phyloP scores from a whole-genome alignment of 2,113 vertebrate species.

The Tenebrosternarchus preto region DNA sequence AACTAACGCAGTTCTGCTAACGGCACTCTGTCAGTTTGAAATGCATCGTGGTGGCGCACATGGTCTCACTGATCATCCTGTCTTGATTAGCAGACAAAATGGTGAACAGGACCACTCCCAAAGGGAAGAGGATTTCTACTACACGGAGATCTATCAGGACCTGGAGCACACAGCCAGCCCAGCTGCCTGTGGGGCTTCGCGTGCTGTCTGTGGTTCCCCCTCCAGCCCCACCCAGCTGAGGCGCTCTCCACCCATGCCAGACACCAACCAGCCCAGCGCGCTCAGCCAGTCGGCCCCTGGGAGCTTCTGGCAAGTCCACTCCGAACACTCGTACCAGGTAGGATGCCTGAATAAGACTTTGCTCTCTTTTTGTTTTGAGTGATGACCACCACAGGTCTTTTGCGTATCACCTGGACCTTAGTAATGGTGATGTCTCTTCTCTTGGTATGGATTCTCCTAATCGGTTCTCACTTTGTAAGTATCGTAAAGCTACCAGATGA shows the following conservation, averaged over 20 bases:
- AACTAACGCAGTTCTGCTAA: too few species aligned
- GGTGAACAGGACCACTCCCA: slow-evolving; percentile 75
- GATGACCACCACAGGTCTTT: too few species aligned
- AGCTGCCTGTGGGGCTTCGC: slow-evolving; percentile 4
- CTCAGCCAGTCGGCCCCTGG: slow-evolving; percentile 83
- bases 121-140: slow-evolving; percentile 90
- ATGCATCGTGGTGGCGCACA: background rate
- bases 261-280: slow-evolving; percentile 68
- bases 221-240: slow-evolving; percentile 50
- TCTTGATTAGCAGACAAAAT: slow-evolving; percentile 62
- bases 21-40: background rate
- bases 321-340: slow-evolving; percentile 93
- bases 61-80: background rate
- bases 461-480: background rate
- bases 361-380: too few species aligned
- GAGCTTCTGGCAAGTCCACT: slow-evolving; percentile 87
- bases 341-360: background rate
- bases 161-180: slow-evolving; percentile 35
- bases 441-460: background rate
- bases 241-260: slow-evolving; percentile 21
- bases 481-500: background rate
- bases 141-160: slow-evolving; percentile 80
- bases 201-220: slow-evolving; percentile 44
- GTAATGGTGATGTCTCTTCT: background rate
- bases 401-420: too few species aligned